phyloP scores from a whole-genome alignment of 2,888 invertebrate species.

The Epirrita christyi region DNA sequence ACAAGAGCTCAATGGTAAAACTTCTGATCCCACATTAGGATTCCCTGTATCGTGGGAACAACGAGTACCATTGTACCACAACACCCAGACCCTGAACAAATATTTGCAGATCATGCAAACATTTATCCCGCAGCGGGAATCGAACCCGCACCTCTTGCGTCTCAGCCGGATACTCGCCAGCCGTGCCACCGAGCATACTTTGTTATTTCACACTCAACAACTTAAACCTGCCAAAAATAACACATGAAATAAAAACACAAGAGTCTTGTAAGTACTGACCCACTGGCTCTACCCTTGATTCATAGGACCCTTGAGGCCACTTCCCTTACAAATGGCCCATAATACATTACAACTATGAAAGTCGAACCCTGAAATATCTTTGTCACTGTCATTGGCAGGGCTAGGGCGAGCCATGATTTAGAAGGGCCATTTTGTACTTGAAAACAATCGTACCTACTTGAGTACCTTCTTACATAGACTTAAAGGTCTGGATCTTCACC shows the following conservation, averaged over 20 bases:
- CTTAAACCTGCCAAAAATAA: not conserved
- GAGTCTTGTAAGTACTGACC: slow-evolving; percentile 22
- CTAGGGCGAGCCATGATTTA: slow-evolving; percentile 30
- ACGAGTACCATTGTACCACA: too few relatives aligned
- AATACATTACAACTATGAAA: slow-evolving; percentile 45
- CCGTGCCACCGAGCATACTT: too few relatives aligned
- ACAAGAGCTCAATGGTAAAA: too few relatives aligned
- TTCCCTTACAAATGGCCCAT: slow-evolving; percentile 41
- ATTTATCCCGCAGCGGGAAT: too few relatives aligned
- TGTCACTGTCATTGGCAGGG: slow-evolving; percentile 39
- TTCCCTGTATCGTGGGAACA: too few relatives aligned
- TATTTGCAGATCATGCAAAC: too few relatives aligned
- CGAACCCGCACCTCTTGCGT: too few relatives aligned
- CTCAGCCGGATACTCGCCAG: too few relatives aligned
- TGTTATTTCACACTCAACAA: not conserved
- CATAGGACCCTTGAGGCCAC: slow-evolving; percentile 41
- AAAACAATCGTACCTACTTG: slow-evolving; percentile 24
- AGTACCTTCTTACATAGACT: slow-evolving; percentile 2
- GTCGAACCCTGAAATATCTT: slow-evolving; percentile 42
- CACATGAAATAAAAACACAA: slow-evolving; percentile 25
- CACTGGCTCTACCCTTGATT: slow-evolving; percentile 34
- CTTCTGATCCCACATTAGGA: too few relatives aligned
- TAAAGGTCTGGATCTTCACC: too few relatives aligned
- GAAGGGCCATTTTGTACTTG: slow-evolving; percentile 21
- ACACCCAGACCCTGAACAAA: too few relatives aligned